Base-by-base conservation (phyloP, 2,113 vertebrate genomes). In the Drymodes brunneopygia region DNA sequence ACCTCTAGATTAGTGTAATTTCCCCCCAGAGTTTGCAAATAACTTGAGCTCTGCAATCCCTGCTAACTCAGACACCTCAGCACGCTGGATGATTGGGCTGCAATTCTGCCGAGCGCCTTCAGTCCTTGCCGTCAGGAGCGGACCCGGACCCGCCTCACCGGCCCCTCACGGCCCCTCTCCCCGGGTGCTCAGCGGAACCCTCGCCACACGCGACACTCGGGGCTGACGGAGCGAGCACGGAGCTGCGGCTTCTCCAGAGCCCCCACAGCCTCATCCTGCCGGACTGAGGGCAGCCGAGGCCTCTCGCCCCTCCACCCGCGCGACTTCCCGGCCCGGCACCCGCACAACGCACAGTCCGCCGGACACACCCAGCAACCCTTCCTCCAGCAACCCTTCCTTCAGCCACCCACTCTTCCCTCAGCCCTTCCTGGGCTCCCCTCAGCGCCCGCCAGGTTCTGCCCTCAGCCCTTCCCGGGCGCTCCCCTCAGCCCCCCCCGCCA, bases 111-210 rank as follows among this genome's bases (percentile, higher is more conserved):
- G 3, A 27, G 36, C 16, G 33, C 11, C 62, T 45, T 40, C 0
- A 31, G 15, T 2, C 48, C 4, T 29, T 0, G 15, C 8, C 1
- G n/a, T 35, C n/a, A 5, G 57, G 47, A 5, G 40, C 5, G 2
- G 8, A 1, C 5, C 40, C 9, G 6, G 42, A 1, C 17, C 27
- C 10, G 8, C 54, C 61, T 66, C 77, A 9, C 6, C 35, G 17
- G 33, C n/a, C 42, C 33, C 62, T 21, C 10, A 10, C 0, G 0
- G 36, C 2, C 75, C 8, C 38, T 38, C 38, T 38, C 38, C 38
- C 36, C 0, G 50, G 7, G 8, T 0, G 38, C 31, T 0, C 51
- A 12, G 0, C 8, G 21, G 7, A 44, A 18, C 24, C 10, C 45
- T 5, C n/a, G 3, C 54, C n/a, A 35, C 23, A 25, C 7, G 24